Evolutionary conservation across 2,113 vertebrate genomes (phyloP).

Genomic region (Vimba vimba): DNA sequence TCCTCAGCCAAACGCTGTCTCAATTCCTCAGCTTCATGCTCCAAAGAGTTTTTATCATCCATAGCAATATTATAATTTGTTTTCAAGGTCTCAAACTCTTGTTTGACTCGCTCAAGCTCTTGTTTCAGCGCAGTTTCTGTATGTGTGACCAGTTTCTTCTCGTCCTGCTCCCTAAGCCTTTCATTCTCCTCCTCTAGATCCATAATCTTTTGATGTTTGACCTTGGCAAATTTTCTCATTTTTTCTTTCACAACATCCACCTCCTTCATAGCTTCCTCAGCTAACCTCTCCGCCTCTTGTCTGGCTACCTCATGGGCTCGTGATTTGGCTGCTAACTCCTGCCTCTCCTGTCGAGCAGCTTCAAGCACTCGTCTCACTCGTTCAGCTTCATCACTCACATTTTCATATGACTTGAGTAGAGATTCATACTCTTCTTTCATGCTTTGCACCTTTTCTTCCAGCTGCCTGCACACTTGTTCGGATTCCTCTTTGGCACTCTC

Average conservation of each 20-base stretch:
- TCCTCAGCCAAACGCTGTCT: conserved; percentile 69
- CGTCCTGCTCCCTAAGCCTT: conserved; percentile 74
- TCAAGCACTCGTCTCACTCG: conserved; percentile 86
- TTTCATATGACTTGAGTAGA: conserved; percentile 94
- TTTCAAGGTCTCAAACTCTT: conserved; percentile 64
- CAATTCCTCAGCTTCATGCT: conserved; percentile 65
- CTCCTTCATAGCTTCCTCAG: conserved; percentile 83
- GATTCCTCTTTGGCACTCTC: conserved; percentile 77
- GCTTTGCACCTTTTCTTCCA: conserved; percentile 82
- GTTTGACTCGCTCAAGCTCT: conserved; percentile 62
- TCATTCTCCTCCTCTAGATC: conserved; percentile 96
- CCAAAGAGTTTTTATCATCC: conserved; percentile 66
- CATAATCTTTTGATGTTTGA: conserved; percentile 94
- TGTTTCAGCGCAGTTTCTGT: conserved; percentile 63
- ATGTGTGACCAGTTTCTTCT: conserved; percentile 57
- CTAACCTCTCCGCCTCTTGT: conserved; percentile 80
- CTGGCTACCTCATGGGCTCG: conserved; percentile 77
- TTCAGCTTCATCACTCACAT: conserved; percentile 90
- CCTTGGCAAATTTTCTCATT: conserved; percentile 96
- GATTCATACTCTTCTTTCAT: conserved; percentile 94
- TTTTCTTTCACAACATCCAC: conserved; percentile 90
- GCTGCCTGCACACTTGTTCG: conserved; percentile 72
- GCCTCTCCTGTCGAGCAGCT: conserved; percentile 86
- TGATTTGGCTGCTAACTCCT: conserved; percentile 80
- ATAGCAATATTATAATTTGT: conserved; percentile 59